phyloP scores from a whole-genome alignment of 2,113 vertebrate species.

The Actenoides hombroni region DNA sequence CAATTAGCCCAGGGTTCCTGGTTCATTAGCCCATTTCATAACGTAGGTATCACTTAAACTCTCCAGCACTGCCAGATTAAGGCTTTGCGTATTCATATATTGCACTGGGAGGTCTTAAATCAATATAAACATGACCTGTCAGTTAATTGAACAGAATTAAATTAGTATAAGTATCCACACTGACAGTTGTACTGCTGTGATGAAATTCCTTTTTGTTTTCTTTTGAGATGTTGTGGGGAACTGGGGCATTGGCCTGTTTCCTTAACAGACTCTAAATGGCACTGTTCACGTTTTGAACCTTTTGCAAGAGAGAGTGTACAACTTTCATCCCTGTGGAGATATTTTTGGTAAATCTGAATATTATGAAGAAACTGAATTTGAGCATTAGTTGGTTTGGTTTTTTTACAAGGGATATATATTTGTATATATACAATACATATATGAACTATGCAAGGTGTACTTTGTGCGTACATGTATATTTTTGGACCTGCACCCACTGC shows the following conservation, averaged over 20 bases:
- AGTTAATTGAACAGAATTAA: background rate
- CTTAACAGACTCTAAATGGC: background rate
- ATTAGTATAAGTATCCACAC: background rate
- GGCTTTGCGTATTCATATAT: background rate
- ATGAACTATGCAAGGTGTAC: background rate
- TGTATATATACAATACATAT: background rate
- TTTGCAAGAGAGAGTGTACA: background rate
- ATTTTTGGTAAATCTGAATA: background rate
- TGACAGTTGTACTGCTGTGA: background rate
- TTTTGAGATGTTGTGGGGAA: background rate
- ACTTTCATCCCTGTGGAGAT: background rate
- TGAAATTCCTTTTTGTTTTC: background rate
- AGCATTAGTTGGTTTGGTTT: background rate
- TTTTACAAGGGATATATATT: background rate
- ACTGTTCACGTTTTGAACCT: background rate
- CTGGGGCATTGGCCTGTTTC: background rate
- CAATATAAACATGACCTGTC: background rate
- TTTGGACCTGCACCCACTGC: background rate
- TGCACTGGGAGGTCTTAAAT: background rate
- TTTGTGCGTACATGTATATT: background rate
- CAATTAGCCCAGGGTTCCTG: background rate
- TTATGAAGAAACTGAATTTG: background rate
- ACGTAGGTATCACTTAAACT: background rate
- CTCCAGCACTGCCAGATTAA: background rate
- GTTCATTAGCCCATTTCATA: background rate